A percentile compares a stretch with the other conserved stretches of the same genome.
Evolutionary conservation across 2,113 vertebrate genomes (phyloP).

Genomic region (Macroglossus sobrinus): DNA sequence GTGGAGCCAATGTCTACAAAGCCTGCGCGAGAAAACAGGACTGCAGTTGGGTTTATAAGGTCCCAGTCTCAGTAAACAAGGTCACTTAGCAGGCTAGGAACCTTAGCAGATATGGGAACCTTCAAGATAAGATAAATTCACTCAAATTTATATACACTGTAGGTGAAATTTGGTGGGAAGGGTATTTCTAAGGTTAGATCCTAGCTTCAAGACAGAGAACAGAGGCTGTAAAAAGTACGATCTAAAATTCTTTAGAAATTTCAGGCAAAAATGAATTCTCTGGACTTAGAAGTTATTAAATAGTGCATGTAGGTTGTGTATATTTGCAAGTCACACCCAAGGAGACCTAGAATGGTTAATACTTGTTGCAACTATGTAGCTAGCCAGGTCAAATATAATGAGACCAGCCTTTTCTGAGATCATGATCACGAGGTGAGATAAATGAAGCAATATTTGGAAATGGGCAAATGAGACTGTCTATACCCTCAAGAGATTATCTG

Average conservation of each 20-base stretch:
- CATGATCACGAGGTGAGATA: not conserved
- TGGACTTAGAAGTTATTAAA: constrained; percentile 1
- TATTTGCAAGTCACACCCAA: constrained; percentile 31
- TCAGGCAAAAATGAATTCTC: constrained; percentile 21
- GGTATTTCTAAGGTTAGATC: not conserved
- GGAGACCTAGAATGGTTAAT: not conserved
- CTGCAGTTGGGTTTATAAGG: not conserved
- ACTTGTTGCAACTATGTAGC: not conserved
- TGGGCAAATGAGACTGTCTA: constrained; percentile 5
- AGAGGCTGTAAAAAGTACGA: constrained; percentile 7
- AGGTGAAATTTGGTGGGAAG: not conserved
- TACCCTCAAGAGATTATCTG: not conserved
- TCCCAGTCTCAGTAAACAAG: not conserved
- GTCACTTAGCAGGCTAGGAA: constrained; percentile 5
- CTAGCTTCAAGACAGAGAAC: not conserved
- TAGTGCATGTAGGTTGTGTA: not conserved
- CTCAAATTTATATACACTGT: not conserved
- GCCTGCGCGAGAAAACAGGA: not conserved
- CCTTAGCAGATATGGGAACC: not conserved
- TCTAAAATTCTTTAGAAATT: not conserved
- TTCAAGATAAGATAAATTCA: not conserved
- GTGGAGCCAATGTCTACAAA: not conserved
- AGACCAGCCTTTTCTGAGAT: not conserved
- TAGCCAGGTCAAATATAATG: not conserved
- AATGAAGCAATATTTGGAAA: constrained; percentile 27